Evolutionary conservation across 2,797 vertebrate species (phyloP), one percentile per base, ranked within the genome.

Genomic region (Toxotes lorentzi): DNA sequence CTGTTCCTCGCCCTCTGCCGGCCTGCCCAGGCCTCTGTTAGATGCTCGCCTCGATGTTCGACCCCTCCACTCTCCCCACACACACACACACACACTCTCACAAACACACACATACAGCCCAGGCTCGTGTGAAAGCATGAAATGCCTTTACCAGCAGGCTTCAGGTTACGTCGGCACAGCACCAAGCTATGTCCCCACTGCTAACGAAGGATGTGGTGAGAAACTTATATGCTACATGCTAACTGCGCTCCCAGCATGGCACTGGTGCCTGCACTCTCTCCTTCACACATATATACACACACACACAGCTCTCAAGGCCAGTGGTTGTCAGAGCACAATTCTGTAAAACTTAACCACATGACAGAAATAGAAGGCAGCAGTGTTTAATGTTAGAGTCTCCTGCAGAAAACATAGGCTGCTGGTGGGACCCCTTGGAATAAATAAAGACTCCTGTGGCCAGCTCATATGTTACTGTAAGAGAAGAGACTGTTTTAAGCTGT

Each of bases 121-220:
- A 23, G 72, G 79, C 86, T 89, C 79, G 84, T 89, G 90, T 91
- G 85, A 92, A 92, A 91, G 91, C 90, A 92, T 90, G 87, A 89
- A 92, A 91, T 90, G 90, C 85, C 88, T 86, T 94, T 91, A 91
- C 88, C 86, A 82, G 86, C 70, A 48, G 71, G 94, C 88, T 59
- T 95, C 93, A 57, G 83, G 90, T 95, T 95, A 93, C 94, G 69
- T 35, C 85, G 90, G 91, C 92, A 82, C 71, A 74, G 88, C 83
- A 87, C 77, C 85, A 88, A 91, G 87, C 88, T 89, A 90, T 92
- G 89, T 85, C 83, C 88, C 82, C 85, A 2, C 81, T 83, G 89
- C 92, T 91, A 84, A 85, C 82, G 79, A 87, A 88, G 90, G 88
- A 91, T 92, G 89, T 89, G 91, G 83, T 89, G 88, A 90, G 89